Evolutionary conservation across 92 coral and sea anemone genomes (phyloP), one percentile per base, ranked within the genome.

Genomic region (Phenganax marumi): DNA sequence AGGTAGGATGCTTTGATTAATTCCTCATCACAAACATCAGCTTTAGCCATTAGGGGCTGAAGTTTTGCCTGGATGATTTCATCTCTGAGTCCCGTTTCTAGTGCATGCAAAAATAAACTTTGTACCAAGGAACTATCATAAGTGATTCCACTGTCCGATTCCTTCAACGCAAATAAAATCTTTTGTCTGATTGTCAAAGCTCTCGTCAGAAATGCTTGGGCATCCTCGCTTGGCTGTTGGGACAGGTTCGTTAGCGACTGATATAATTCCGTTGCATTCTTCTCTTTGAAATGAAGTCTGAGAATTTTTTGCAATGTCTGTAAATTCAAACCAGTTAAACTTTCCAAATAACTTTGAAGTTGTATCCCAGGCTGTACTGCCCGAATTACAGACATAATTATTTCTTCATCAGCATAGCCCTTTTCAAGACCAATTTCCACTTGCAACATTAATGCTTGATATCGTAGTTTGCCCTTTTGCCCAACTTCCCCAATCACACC

Each of bases 201-300:
- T 52, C 92, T 53, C 82, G 80, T 85, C 12, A 89, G 79, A 72
- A 89, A 89, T 26, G 85, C 51, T 83, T 86, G 90, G 14, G 85
- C 85, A 48, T 76, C 89, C 82, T 86, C 89, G 5, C 80, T 83
- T 2, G 90, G 81, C 50, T 89, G 83, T 57, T 89, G 88, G 33
- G 87, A 43, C 50, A 89, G 70, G 80, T 70, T 85, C 23, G 91
- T 78, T 69, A 88, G 78, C 17, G 56, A 64, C 64, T 87, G 93
- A 12, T 86, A 86, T 19, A 89, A 70, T 71, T 79, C 84, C 7
- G 86, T 89, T 0, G 92, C 87, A 61, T 90, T 90, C 54, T 79
- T 82, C 56, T 88, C 88, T 52, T 87, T 82, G 47, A 63, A 85
- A 81, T 88, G 93, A 52, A 87, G 85, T n/a, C 89, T 84, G n/a